These are phyloP conservation scores for Troglohyphantes excavatus DNA, from an alignment of 2,888 invertebrate genomes.

Conservation along the genomic window DNA sequence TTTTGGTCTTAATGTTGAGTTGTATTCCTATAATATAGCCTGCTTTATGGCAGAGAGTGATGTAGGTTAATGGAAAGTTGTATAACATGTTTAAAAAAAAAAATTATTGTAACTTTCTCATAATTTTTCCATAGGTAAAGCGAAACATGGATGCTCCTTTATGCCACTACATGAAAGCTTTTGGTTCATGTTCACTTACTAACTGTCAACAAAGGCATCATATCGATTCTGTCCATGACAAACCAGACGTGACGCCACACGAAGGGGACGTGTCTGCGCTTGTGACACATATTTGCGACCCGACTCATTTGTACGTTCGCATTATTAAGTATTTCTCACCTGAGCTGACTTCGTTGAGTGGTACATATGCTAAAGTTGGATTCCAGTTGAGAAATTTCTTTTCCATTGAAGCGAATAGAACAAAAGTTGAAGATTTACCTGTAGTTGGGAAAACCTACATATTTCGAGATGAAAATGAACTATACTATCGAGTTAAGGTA, in stretches of 20 bases:
- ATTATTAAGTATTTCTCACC: constrained; percentile 84
- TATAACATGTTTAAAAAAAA: too few relatives aligned
- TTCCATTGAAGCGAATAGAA: neutral
- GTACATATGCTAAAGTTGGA: constrained; percentile 40
- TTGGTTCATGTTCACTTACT: constrained; percentile 86
- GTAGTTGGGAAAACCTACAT: constrained; percentile 86
- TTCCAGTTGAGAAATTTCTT: constrained; percentile 43
- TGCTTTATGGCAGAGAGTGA: too few relatives aligned
- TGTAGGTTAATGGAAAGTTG: too few relatives aligned
- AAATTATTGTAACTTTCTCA: too few relatives aligned
- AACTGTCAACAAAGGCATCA: constrained; percentile 87
- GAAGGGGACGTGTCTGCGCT: constrained; percentile 86
- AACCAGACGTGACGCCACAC: constrained; percentile 83
- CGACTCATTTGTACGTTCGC: constrained; percentile 86
- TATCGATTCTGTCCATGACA: constrained; percentile 85
- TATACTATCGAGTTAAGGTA: constrained; percentile 86
- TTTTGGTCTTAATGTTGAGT: too few relatives aligned
- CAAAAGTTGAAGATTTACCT: constrained; percentile 80
- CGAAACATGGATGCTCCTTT: constrained; percentile 81
- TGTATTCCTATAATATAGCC: too few relatives aligned
- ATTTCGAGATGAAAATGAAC: constrained; percentile 83
- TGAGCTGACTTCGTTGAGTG: constrained; percentile 66
- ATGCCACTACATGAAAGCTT: constrained; percentile 86
- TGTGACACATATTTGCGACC: constrained; percentile 85
- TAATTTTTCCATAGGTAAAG: neutral